Evolutionary conservation across 2,113 vertebrate species (phyloP).

Genomic region (Corvus hawaiiensis): DNA sequence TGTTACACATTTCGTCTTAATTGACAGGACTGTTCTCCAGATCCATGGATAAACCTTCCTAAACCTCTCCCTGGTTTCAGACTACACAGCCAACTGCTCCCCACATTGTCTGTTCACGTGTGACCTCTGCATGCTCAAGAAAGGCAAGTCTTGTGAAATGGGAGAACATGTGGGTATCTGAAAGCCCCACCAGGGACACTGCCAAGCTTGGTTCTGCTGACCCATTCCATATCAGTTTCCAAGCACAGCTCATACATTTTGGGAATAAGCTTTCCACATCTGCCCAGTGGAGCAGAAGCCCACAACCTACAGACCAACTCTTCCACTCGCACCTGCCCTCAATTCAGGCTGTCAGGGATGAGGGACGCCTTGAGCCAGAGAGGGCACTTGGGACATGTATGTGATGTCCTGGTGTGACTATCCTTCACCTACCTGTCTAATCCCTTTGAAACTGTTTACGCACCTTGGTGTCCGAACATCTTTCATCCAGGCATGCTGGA

Average conservation of each 20-base stretch:
- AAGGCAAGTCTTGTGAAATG: background rate
- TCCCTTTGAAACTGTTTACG: background rate
- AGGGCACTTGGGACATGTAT: background rate
- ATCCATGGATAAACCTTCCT: background rate
- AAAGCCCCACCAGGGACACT: background rate
- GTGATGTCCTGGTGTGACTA: background rate
- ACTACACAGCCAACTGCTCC: background rate
- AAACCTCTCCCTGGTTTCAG: background rate
- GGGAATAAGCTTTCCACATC: background rate
- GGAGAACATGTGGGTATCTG: background rate
- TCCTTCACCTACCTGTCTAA: background rate
- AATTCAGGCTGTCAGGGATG: background rate
- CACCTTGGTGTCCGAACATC: fast-evolving
- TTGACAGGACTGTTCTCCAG: background rate
- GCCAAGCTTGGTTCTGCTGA: background rate
- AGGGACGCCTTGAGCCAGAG: background rate
- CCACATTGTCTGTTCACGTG: background rate
- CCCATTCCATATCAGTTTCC: background rate
- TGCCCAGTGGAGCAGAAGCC: background rate
- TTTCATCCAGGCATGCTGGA: background rate
- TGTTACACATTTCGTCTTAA: background rate
- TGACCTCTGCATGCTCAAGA: background rate
- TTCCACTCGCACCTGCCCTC: background rate
- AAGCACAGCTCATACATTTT: background rate
- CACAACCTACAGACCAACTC: background rate